A percentile compares a stretch with the other conserved stretches of the same genome.
Conservation (phyloP, 1,140 invertebrate genomes). For the Amphibalanus amphitrite region DNA sequence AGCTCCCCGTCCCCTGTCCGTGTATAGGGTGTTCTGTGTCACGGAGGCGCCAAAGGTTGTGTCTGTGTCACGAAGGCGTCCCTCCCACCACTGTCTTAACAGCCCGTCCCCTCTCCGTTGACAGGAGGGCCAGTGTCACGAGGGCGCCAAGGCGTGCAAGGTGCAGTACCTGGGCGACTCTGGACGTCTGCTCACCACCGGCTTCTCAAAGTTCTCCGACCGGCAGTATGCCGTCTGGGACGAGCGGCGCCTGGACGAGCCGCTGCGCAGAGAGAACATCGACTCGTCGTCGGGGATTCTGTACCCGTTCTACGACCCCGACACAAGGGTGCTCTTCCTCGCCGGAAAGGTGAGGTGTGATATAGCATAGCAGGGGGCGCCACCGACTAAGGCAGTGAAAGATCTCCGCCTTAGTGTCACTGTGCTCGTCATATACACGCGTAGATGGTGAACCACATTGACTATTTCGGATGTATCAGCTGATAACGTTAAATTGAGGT, state of each 20-base stretch:
- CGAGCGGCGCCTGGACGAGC: slow-evolving; percentile 52
- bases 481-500: too few relatives aligned
- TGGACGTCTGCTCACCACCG: slow-evolving; percentile 62
- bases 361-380: background rate
- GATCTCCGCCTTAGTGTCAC: too few relatives aligned
- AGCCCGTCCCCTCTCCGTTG: slow-evolving; percentile 20
- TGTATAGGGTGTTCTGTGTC: too few relatives aligned
- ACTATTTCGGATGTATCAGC: too few relatives aligned
- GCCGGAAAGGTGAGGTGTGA: slow-evolving; percentile 49
- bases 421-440: too few relatives aligned
- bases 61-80: too few relatives aligned
- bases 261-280: slow-evolving; percentile 62
- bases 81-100: too few relatives aligned
- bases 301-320: slow-evolving; percentile 81
- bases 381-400: too few relatives aligned
- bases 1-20: too few relatives aligned
- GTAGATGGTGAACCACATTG: too few relatives aligned
- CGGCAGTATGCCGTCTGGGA: slow-evolving; percentile 78
- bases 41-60: too few relatives aligned
- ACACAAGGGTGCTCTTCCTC: slow-evolving; percentile 69
- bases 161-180: slow-evolving; percentile 67
- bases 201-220: slow-evolving; percentile 77
- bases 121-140: slow-evolving; percentile 65
- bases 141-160: slow-evolving; percentile 70
- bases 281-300: slow-evolving; percentile 83